Evolutionary conservation across 2,888 invertebrate species (phyloP), one percentile per base, ranked within the genome.

Genomic region (Meteorus colon): DNA sequence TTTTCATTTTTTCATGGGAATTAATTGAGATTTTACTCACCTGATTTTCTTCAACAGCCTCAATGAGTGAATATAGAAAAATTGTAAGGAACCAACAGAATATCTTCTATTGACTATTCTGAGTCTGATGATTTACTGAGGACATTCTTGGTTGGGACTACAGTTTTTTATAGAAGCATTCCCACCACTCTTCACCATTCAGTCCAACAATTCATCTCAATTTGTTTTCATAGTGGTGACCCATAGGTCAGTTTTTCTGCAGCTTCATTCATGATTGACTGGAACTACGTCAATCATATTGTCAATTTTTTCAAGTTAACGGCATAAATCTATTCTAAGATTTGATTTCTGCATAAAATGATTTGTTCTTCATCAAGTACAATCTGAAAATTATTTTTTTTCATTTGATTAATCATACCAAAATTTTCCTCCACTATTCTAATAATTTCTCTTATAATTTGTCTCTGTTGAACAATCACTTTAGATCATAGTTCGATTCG

Each of bases 41-140:
- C 16, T 16, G 2, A 48, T n/a, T 48, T 48, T 1, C 12, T n/a
- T 24, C 4, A 62, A 59, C 27, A 62, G 59, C 27, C 62, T 63
- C 31, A 19, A 41, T 14, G 19, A 1, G 19, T 14, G 45, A 60
- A 48, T 45, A 27, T 51, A 24, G 45, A 29, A 51, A 67, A 14
- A 37, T 51, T n/a, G 12, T 55, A 69, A n/a, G 16, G 31, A 51
- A 19, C 24, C 16, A 37, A 71, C 63, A 41, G 71, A 55, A 55
- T 48, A 45, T 60, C 68, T 62, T 51, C 70, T 63, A 19, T 68
- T 41, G 55, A 60, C 63, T 73, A 75, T 79, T 77, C 80, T 75
- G 73, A 73, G 78, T 45, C 80, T 77, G 76, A 80, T 82, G 76
- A 81, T 80, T 79, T 59, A 86, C 86, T 86, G 84, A 78, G 79